phyloP scores from a whole-genome alignment of 2,797 vertebrate genomes.

The Hyperoplus immaculatus region DNA sequence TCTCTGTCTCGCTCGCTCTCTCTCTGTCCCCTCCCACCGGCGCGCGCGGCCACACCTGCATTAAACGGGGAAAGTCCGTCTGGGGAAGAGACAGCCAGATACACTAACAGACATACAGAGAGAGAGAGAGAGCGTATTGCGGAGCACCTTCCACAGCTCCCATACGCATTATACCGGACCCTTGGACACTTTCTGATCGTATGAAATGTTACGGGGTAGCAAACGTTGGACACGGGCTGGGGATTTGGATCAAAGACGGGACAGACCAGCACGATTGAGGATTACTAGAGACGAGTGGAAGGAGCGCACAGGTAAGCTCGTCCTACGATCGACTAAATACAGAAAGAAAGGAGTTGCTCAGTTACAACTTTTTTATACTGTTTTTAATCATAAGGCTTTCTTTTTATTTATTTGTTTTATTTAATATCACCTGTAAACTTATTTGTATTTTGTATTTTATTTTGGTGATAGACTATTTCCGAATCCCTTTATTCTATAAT shows the following conservation, averaged over 20 bases:
- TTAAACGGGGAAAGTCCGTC: constrained; percentile 84
- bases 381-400: background rate
- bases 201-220: background rate
- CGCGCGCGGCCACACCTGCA: constrained; percentile 83
- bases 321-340: background rate
- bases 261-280: constrained; percentile 3
- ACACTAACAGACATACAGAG: background rate
- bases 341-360: constrained; percentile 8
- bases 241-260: constrained; percentile 16
- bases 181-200: constrained; percentile 1
- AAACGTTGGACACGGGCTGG: constrained; percentile 3
- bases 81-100: constrained; percentile 17
- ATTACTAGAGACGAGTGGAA: constrained; percentile 12
- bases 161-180: background rate
- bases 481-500: no score
- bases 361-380: constrained; percentile 57
- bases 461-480: background rate
- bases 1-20: constrained; percentile 61
- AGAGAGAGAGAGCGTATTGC: constrained; percentile 13
- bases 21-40: constrained; percentile 61
- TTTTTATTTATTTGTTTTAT: background rate
- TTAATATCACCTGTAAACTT: constrained; percentile 13
- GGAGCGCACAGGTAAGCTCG: constrained; percentile 70
- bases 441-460: background rate
- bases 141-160: constrained; percentile 15